Base-by-base conservation (phyloP, 2,113 vertebrate species). In the Aphelocoma coerulescens region DNA sequence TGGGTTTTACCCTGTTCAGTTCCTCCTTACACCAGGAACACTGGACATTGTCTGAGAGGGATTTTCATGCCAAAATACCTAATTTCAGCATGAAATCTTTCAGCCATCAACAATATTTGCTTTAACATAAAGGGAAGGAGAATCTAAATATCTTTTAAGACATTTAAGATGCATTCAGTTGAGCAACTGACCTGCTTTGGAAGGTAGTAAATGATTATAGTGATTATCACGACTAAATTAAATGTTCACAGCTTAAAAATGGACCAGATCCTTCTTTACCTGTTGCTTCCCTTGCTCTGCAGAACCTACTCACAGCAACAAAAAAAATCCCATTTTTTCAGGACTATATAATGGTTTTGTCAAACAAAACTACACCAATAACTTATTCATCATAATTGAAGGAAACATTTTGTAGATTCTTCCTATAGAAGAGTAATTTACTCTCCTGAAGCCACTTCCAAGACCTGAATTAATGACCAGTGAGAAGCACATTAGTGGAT, bases 401-500 rank as follows among this genome's bases (percentile, higher is more conserved):
- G 55, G 54, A 75, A 91, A 65, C 19, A 33, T 91, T 52, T 63
- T 76, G 73, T 91, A 82, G 63, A 21, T 46, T 74, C 87, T 94
- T 74, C 26, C 49, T 52, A 61, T 49, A 85, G 76, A 90, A 68
- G 23, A 94, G 39, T 58, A 86, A 96, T 97, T 97, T 94, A 58
- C 48, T 92, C 95, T 96, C 82, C 90, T 94, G 85, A 78, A 94
- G 87, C 75, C 58, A 78, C 77, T 88, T 83, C 41, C 92, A 94
- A 95, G 81, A 73, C 23, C 75, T 93, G 86, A 94, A 95, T 96
- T 97, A 96, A 97, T 95, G 96, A 90, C 55, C 83, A 92, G 19
- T 49, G 44, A 95, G 89, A 94, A 92, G 57, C 49, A 94, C 80
- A 74, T 95, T 91, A 95, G 67, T 74, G 87, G 94, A 96, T 96